Evolutionary conservation across 2,888 invertebrate species (phyloP).

Genomic region (Galerucella calmariensis): DNA sequence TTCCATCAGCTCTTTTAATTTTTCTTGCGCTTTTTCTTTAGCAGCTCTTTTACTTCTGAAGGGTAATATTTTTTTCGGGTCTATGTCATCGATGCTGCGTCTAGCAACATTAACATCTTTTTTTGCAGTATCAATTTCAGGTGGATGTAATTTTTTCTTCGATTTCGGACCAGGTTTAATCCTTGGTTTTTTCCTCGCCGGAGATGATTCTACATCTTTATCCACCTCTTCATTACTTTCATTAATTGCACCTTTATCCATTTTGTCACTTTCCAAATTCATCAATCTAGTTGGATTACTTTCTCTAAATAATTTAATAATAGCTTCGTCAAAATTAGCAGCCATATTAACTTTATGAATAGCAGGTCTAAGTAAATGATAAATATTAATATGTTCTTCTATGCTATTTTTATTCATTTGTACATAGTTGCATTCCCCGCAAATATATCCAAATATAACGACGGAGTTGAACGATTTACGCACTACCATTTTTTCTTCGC

Average conservation of each 20-base stretch:
- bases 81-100: constrained; percentile 15
- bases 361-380: constrained; percentile 68
- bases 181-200: constrained; percentile 34
- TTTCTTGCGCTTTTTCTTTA: constrained; percentile 52
- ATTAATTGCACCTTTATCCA: neutral
- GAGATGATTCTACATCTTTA: constrained; percentile 14
- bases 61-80: constrained; percentile 36
- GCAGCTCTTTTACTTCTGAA: constrained; percentile 53
- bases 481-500: constrained; percentile 40
- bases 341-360: constrained; percentile 61
- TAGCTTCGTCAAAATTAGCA: constrained; percentile 40
- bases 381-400: constrained; percentile 71
- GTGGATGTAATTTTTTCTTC: constrained; percentile 30
- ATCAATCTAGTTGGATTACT: neutral
- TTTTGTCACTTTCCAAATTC: neutral
- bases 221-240: neutral
- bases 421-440: constrained; percentile 78
- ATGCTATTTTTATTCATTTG: constrained; percentile 74
- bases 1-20: constrained; percentile 49
- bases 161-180: constrained; percentile 42
- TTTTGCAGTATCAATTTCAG: neutral
- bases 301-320: constrained; percentile 20
- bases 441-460: constrained; percentile 67
- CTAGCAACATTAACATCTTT: neutral
- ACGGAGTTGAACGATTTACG: constrained; percentile 39